These are phyloP conservation scores for Acrossocheilus wenchowensis DNA, from an alignment of 2,797 vertebrate species.

Conservation along the genomic window DNA sequence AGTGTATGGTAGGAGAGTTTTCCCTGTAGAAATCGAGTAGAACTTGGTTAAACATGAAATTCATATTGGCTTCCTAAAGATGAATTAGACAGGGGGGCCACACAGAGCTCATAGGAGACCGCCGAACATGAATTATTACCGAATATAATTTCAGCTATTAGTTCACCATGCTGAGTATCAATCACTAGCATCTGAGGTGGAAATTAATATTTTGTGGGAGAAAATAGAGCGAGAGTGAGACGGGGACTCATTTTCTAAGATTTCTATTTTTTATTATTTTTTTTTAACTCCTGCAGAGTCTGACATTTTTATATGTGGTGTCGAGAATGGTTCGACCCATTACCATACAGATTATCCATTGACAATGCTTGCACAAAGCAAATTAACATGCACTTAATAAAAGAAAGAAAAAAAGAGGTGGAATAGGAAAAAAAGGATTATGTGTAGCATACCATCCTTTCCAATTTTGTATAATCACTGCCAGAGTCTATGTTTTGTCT, in stretches of 20 bases:
- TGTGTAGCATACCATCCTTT: slow-evolving; percentile 69
- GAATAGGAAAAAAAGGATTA: slow-evolving; percentile 73
- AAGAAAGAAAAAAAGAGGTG: slow-evolving; percentile 63
- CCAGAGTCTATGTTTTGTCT: slow-evolving; percentile 78
- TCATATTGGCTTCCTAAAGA: slow-evolving; percentile 88
- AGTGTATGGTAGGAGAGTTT: slow-evolving; percentile 69
- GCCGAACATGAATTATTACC: slow-evolving; percentile 94
- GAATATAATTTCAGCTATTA: slow-evolving; percentile 96
- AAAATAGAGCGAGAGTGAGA: slow-evolving; percentile 72
- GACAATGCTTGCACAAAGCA: slow-evolving; percentile 69
- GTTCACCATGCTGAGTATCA: slow-evolving; percentile 90
- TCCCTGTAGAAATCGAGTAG: slow-evolving; percentile 82
- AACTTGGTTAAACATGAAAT: slow-evolving; percentile 87
- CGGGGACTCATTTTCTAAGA: slow-evolving; percentile 82
- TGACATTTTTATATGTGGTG: slow-evolving; percentile 85
- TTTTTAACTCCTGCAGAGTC: slow-evolving; percentile 78
- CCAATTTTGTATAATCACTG: slow-evolving; percentile 75
- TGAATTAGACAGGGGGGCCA: slow-evolving; percentile 87
- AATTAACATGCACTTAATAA: slow-evolving; percentile 73
- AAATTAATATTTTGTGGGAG: slow-evolving; percentile 85
- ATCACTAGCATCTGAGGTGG: slow-evolving; percentile 88
- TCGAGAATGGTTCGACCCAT: slow-evolving; percentile 80
- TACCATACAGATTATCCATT: slow-evolving; percentile 81
- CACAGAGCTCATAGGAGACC: slow-evolving; percentile 87
- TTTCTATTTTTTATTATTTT: slow-evolving; percentile 68